Base-by-base conservation (phyloP, 1,140 invertebrate genomes). In the Pogonomyrmex barbatus region DNA sequence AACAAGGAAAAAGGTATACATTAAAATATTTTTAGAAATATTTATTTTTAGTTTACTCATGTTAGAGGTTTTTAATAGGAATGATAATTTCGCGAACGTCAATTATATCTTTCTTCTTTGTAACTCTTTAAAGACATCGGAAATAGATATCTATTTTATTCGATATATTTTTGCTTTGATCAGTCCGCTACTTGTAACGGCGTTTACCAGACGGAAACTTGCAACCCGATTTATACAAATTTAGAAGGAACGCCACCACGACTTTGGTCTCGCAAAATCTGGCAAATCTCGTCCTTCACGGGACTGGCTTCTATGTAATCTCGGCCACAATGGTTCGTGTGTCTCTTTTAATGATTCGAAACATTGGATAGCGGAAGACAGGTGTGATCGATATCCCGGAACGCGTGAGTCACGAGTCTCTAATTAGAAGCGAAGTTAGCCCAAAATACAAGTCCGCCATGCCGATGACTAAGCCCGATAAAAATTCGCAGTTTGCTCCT, bases 291-390 rank as follows among this genome's bases (percentile, higher is more conserved):
- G 47, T 50, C 4, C 60, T 36, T 58, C 84, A 75, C 77, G 62
- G 83, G 30, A 71, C 47, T 50, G 17, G 36, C 68, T 52, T 71
- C 76, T 86, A 45, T 88, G 54, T 88, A 82, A 24, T 56, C 81
- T 82, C 70, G 60, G 71, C 62, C 73, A 89, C 81, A 90, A 90
- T 84, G 77, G 73, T 50, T 86, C 47, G 62, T 60, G 67, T 84
- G 76, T 90, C 73, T 68, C 85, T 89, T 90, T 88, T 91, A 91
- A 91, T 90, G 89, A 90, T 90, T 73, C 87, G 87, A 79, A 71
- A 89, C 86, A 89, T 86, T 88, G 85, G 87, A 77, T 75, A 70
- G 84, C 83, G 75, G 83, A 88, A 88, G 88, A 87, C 83, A 91
- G 84, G 89, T 86, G 87, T 85, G 82, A 88, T 88, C 83, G 54